These are phyloP conservation scores for Tanypteryx hageni DNA, from an alignment of 2,888 invertebrate genomes.

Conservation along the genomic window DNA sequence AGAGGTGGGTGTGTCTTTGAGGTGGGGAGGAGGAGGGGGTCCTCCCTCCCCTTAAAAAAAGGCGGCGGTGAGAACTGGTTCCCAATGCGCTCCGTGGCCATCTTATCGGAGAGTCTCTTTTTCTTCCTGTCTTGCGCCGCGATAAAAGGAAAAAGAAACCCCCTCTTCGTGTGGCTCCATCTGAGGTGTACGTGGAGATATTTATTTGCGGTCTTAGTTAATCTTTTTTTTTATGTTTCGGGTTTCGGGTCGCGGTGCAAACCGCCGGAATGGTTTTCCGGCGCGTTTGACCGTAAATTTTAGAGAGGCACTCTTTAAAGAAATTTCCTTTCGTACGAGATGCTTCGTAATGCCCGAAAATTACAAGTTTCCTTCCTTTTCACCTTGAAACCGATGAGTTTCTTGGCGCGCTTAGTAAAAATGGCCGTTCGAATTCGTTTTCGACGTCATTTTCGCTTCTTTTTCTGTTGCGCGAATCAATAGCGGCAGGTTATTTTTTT, in stretches of 20 bases:
- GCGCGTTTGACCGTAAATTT: neutral
- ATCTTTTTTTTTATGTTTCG: neutral
- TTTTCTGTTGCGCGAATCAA: neutral
- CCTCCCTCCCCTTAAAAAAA: neutral
- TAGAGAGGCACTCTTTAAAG: neutral
- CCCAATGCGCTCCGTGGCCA: neutral
- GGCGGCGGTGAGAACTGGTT: neutral
- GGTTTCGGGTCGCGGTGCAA: conserved; percentile 7
- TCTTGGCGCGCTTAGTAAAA: neutral
- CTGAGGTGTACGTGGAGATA: conserved; percentile 4
- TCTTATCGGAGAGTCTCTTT: conserved; percentile 3
- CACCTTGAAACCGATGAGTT: neutral
- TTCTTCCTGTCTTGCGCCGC: conserved; percentile 20
- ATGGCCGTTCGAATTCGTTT: neutral
- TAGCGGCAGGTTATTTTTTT: too few species aligned
- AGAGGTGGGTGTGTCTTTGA: neutral
- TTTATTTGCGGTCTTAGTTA: neutral
- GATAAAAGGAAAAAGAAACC: neutral
- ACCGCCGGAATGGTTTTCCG: neutral
- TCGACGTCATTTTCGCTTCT: neutral
- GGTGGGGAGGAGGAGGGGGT: neutral
- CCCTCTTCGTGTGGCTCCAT: neutral
- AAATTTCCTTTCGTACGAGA: neutral
- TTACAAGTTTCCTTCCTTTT: conserved; percentile 16
- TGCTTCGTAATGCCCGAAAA: neutral